phyloP scores from a whole-genome alignment of 2,888 invertebrate genomes.

The Netelia fuscicornis region DNA sequence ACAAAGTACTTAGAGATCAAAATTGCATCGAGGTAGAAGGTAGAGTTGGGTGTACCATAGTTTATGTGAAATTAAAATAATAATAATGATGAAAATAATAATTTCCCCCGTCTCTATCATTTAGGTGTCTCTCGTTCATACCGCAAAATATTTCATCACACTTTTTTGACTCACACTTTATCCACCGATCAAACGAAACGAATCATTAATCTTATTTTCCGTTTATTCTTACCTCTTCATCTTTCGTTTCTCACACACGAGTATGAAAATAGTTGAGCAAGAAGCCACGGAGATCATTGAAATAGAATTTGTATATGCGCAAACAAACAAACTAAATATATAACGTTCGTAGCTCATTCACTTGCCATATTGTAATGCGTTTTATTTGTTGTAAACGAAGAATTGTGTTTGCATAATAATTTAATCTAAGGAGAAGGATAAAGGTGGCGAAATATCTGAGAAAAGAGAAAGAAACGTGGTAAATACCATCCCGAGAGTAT shows the following conservation, averaged over 20 bases:
- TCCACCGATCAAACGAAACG: background rate
- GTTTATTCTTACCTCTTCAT: background rate
- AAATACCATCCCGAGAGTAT: background rate
- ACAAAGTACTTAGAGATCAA: background rate
- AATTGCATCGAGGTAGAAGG: background rate
- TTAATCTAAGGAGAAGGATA: slow-evolving; percentile 19
- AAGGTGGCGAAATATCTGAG: slow-evolving; percentile 35
- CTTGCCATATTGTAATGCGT: slow-evolving; percentile 55
- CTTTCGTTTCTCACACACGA: background rate
- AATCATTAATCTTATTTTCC: background rate
- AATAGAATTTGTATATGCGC: slow-evolving; percentile 20
- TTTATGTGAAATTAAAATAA: slow-evolving; percentile 9
- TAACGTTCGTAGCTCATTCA: slow-evolving; percentile 37
- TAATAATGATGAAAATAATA: slow-evolving; percentile 1
- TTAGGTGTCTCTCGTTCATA: slow-evolving; percentile 23
- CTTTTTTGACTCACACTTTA: background rate
- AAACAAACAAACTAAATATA: slow-evolving; percentile 9
- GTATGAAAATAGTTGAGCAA: slow-evolving; percentile 2
- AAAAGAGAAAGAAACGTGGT: background rate
- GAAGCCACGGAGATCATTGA: background rate
- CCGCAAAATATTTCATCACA: slow-evolving; percentile 30
- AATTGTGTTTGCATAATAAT: slow-evolving; percentile 25
- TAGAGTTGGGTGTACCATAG: slow-evolving; percentile 13
- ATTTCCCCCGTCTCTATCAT: slow-evolving; percentile 7
- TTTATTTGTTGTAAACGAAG: slow-evolving; percentile 32